Base-by-base conservation (phyloP, 2,113 vertebrate species). In the Corydoras maculifer region DNA sequence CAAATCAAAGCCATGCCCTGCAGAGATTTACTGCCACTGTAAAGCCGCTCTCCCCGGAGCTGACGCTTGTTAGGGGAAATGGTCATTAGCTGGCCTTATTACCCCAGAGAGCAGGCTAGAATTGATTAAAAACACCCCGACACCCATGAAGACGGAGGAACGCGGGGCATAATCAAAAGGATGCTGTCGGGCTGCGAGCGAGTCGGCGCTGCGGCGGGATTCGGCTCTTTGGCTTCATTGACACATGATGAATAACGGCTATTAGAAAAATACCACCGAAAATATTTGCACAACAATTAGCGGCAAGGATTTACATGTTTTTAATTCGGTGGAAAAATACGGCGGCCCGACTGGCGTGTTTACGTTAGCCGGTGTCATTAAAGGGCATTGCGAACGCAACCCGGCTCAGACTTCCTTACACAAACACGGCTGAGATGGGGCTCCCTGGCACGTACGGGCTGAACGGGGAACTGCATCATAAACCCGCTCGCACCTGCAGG, bases 261-360 rank as follows among this genome's bases (percentile, higher is more conserved):
- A 85, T 88, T 84, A 86, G 75, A 72, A 74, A 82, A 79, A 77
- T 77, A 85, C 79, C 76, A 50, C 73, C 69, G 70, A 74, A 83
- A 81, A 84, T 83, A 85, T 87, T 86, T 84, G 75, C 68, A 69
- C 61, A 79, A 69, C 83, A 86, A 83, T 88, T 84, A 88, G 78
- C 73, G n/a, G 69, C 74, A 80, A 81, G 76, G 77, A 74, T 79
- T 82, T 77, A 81, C 73, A 75, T 79, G 65, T 79, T 77, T 79
- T 82, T 84, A 79, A 83, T 79, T 79, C 64, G 77, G 55, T 83
- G 77, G 66, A 77, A 82, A 86, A 86, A 79, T 68, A 84, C 75
- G 68, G n/a, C 77, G 30, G 76, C 81, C 83, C 74, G 74, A 68
- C 48, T 29, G 60, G 66, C 48, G 78, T 77, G 81, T 84, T 88